A percentile compares a stretch with the other conserved stretches of the same genome.
phyloP scores from a whole-genome alignment of 2,888 invertebrate species.

The Boloria selene region DNA sequence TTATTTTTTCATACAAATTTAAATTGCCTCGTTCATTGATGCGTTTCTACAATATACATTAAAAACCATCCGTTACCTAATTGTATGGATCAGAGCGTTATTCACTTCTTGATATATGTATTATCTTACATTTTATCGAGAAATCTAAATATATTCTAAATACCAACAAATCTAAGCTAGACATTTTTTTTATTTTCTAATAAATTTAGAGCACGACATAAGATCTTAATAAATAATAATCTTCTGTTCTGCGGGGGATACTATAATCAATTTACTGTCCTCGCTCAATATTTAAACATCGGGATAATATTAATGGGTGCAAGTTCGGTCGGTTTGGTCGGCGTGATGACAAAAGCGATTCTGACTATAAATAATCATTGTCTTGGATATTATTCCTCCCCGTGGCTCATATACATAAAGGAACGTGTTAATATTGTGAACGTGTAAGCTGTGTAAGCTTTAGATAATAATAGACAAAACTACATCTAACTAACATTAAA shows the following conservation, averaged over 20 bases:
- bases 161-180: too few relatives aligned
- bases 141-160: too few relatives aligned
- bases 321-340: constrained; percentile 47
- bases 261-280: constrained; percentile 52
- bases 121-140: too few relatives aligned
- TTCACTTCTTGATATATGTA: too few relatives aligned
- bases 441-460: too few relatives aligned
- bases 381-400: constrained; percentile 64
- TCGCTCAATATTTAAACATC: constrained; percentile 58
- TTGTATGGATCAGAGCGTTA: too few relatives aligned
- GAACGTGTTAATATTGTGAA: constrained; percentile 66
- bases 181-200: background rate
- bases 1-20: too few relatives aligned
- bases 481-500: too few relatives aligned
- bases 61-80: too few relatives aligned
- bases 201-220: constrained; percentile 15
- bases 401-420: constrained; percentile 61
- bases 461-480: too few relatives aligned
- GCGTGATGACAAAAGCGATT: constrained; percentile 63
- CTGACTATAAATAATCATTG: constrained; percentile 69
- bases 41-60: too few relatives aligned
- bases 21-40: too few relatives aligned
- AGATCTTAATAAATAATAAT: constrained; percentile 24
- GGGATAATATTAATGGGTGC: constrained; percentile 58
- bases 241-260: constrained; percentile 25